These are phyloP conservation scores for Aphelinus certus DNA, from an alignment of 1,140 invertebrate species.

Conservation along the genomic window DNA sequence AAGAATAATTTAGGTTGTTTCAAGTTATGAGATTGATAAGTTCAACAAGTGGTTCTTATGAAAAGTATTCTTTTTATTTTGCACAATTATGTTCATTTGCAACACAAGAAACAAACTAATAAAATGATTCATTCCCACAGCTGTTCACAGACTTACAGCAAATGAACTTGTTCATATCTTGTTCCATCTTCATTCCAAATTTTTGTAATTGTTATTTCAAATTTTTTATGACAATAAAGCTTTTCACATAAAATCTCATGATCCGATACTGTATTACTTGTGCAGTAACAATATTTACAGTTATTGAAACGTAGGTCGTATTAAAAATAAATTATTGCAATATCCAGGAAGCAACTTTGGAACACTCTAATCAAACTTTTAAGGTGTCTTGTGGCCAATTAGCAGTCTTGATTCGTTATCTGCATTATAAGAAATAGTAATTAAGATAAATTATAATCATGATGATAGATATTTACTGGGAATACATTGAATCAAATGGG, in stretches of 20 bases:
- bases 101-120: conserved; percentile 49
- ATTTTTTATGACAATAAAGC: too few relatives aligned
- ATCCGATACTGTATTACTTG: neutral
- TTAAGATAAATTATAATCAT: too few relatives aligned
- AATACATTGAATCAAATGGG: too few relatives aligned
- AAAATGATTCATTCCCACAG: conserved; percentile 43
- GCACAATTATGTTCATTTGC: conserved; percentile 49
- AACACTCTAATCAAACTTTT: conserved; percentile 51
- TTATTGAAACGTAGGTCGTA: conserved; percentile 32
- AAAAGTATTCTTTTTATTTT: conserved; percentile 50
- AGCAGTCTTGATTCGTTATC: conserved; percentile 61
- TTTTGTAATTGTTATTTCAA: conserved; percentile 1
- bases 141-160: conserved; percentile 43
- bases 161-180: conserved; percentile 49
- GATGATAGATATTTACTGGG: too few relatives aligned
- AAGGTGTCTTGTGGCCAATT: conserved; percentile 48
- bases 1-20: conserved; percentile 46
- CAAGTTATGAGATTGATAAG: neutral
- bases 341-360: conserved; percentile 52
- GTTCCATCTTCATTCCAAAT: conserved; percentile 55
- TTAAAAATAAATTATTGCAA: conserved; percentile 46
- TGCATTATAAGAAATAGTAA: conserved; percentile 44
- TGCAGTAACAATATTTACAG: conserved; percentile 43
- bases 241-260: conserved; percentile 29
- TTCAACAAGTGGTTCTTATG: conserved; percentile 31